These are phyloP conservation scores for Styela clava DNA, from an alignment of 23 tunicate genomes.

Conservation along the genomic window DNA sequence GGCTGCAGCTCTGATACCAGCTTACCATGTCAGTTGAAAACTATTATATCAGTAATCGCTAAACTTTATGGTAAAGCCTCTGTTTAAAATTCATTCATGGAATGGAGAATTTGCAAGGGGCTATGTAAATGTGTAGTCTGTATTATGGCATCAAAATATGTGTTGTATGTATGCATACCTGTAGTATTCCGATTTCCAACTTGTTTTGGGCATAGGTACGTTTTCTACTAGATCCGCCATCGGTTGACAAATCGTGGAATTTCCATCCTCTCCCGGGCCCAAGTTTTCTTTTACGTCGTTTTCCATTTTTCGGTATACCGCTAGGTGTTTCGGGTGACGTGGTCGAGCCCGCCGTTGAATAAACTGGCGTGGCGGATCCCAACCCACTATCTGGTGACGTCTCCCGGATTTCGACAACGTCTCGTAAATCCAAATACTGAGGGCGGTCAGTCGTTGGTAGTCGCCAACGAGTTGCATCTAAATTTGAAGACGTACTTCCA, in stretches of 20 bases:
- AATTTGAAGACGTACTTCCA: background rate
- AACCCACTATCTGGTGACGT: conserved; percentile 24
- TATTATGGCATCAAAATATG: too few relatives aligned
- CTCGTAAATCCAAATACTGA: conserved; percentile 14
- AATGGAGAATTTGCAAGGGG: too few relatives aligned
- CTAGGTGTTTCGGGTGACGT: conserved; percentile 24
- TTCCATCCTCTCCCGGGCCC: conserved; percentile 78
- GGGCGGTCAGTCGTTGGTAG: conserved; percentile 12
- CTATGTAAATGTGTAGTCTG: too few relatives aligned
- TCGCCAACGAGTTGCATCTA: background rate
- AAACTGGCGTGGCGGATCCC: conserved; percentile 16
- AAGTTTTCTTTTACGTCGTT: conserved; percentile 15
- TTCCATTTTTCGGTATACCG: background rate
- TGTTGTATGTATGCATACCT: too few relatives aligned
- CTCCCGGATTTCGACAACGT: background rate
- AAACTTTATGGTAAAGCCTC: too few relatives aligned
- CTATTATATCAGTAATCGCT: too few relatives aligned
- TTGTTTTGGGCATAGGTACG: conserved; percentile 63
- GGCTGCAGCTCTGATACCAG: too few relatives aligned
- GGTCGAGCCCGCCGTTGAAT: conserved; percentile 9
- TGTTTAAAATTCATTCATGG: too few relatives aligned
- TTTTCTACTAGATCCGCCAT: conserved; percentile 66
- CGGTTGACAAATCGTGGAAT: conserved; percentile 83
- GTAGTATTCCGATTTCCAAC: conserved; percentile 70
- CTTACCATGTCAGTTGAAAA: too few relatives aligned